Conservation (phyloP, 2,113 vertebrate genomes). For the Xyliphius kryptos region DNA sequence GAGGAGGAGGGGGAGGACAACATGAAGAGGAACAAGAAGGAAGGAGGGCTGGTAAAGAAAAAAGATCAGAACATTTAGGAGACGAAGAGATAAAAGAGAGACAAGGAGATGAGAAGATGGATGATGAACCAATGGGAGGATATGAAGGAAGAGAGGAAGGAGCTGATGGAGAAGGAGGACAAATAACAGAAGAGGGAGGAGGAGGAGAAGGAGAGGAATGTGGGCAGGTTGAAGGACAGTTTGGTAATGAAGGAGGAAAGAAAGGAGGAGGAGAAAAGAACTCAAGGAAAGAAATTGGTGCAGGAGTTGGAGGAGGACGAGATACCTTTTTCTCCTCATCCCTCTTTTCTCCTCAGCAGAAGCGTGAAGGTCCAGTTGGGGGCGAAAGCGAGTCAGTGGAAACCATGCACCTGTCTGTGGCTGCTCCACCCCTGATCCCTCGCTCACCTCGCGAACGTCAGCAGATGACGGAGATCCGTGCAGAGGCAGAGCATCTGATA, state of each 20-base stretch:
- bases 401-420: constrained; percentile 75
- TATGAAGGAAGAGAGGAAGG: constrained; percentile 68
- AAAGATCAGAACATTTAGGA: constrained; percentile 72
- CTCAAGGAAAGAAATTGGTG: constrained; percentile 64
- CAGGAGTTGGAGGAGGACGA: constrained; percentile 76
- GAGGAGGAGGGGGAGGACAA: constrained; percentile 10
- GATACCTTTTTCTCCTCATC: constrained; percentile 79
- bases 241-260: constrained; percentile 48
- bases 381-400: constrained; percentile 92
- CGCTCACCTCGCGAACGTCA: constrained; percentile 55
- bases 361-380: constrained; percentile 88
- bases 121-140: constrained; percentile 66
- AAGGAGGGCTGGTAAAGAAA: constrained; percentile 34
- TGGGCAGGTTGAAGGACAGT: too few species aligned
- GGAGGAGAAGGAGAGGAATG: constrained; percentile 65
- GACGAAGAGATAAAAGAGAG: constrained; percentile 24
- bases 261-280: not conserved
- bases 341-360: constrained; percentile 83
- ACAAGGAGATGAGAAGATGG: not conserved
- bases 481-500: constrained; percentile 85
- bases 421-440: constrained; percentile 55
- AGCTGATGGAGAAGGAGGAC: constrained; percentile 60
- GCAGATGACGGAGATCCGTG: constrained; percentile 90
- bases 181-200: not conserved
- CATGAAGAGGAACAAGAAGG: not conserved